These are phyloP conservation scores for Epistrophe grossulariae DNA, from an alignment of 2,888 invertebrate genomes.

Conservation along the genomic window DNA sequence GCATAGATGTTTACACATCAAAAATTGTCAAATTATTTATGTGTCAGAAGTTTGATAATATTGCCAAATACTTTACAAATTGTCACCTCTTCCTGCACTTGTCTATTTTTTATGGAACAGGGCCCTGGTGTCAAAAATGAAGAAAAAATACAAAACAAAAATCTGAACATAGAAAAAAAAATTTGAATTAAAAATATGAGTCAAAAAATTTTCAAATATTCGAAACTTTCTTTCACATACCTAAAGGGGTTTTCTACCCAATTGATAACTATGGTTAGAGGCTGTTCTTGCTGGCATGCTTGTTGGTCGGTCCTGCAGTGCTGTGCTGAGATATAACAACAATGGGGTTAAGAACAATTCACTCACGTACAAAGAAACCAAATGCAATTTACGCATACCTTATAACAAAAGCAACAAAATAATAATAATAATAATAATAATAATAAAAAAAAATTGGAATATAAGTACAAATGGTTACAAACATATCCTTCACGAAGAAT, in stretches of 20 bases:
- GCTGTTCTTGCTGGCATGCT: constrained; percentile 12
- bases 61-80: too few relatives aligned
- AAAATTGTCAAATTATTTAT: too few relatives aligned
- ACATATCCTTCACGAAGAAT: constrained; percentile 68
- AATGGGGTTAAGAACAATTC: constrained; percentile 55
- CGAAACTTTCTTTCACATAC: too few relatives aligned
- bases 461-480: constrained; percentile 69
- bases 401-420: background rate
- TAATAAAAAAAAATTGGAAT: constrained; percentile 52
- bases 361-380: constrained; percentile 70
- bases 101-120: too few relatives aligned
- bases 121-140: too few relatives aligned
- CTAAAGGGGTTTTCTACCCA: too few relatives aligned
- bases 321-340: background rate
- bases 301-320: constrained; percentile 13
- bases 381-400: constrained; percentile 69
- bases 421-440: background rate
- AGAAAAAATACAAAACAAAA: too few relatives aligned
- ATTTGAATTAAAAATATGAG: too few relatives aligned
- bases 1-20: too few relatives aligned
- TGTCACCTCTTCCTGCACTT: too few relatives aligned
- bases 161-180: too few relatives aligned
- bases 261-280: background rate
- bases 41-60: too few relatives aligned
- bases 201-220: background rate